Base-by-base conservation (phyloP, 1,140 invertebrate genomes). In the Trachymyrmex septentrionalis region DNA sequence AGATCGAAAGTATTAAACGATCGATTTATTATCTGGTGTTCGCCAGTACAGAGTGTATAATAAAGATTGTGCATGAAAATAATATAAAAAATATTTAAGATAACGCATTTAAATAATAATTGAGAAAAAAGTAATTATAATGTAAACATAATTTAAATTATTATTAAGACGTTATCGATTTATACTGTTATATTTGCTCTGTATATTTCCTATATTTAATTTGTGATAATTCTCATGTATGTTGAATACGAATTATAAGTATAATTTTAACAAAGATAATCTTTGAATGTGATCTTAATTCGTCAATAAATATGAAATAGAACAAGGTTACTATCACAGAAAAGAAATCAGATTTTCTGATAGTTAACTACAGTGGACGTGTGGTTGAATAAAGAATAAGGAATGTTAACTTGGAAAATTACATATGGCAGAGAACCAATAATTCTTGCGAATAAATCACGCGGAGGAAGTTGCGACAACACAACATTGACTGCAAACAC, bases 1-100 rank as follows among this genome's bases (percentile, higher is more conserved):
- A 78, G 30, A 78, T 21, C 3, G 73, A 85, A 77, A 85, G 73
- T 78, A 66, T 38, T 21, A 16, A 78, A 78, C 12, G n/a, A 44
- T 10, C 44, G 4, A 3, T 34, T 10, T 66, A 30, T 27, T 85
- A 24, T 64, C 64, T 34, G 16, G 10, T 3, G 48, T 59, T 10
- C 16, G 34, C 7, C n/a, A 14, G 0, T 44, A 82, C 5, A 82
- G 53, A n/a, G 12, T 12, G 21, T 10, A 16, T 12, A 48, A 82
- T 73, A 82, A 72, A 73, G 57, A 24, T 77, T 4, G 16, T 12
- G 12, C 3, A 24, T 27, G 16, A 71, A 48, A 44, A 48, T 30
- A 59, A 53, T 21, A n/a, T 30, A 0, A 59, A 21, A 48, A 57
- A 55, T 27, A 59, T 34, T 82, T 59, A 5, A 27, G 6, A 38